Base-by-base conservation (phyloP, 1,140 invertebrate species). In the Tachypleus tridentatus region DNA sequence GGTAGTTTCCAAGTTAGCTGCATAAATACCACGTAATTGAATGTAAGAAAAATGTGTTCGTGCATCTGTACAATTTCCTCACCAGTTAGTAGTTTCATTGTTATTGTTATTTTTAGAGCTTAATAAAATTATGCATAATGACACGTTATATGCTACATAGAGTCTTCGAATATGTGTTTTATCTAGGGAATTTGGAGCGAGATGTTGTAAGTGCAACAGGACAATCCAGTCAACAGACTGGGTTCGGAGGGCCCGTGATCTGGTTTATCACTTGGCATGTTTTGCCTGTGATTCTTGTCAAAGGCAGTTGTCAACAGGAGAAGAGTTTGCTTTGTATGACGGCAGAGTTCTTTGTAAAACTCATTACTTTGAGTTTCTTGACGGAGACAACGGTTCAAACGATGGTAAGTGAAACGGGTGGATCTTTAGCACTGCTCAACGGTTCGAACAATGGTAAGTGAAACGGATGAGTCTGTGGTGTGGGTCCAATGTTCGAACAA, bases 231-330 rank as follows among this genome's bases (percentile, higher is more conserved):
- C 94, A 3, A 88, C 91, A 10, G 96, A 98, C 79, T 99, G 96
- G 96, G 94, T 99, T 68, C 81, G 96, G 64, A 86, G 93, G 76
- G 95, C 95, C 7, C 81, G 89, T 59, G 88, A 93, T 70, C 86
- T 92, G 74, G 89, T 98, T n/a, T 99, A 97, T 78, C 96, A 99
- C 78, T 80, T 99, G 74, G 95, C 96, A 3, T 99, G 96, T 80
- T 99, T 99, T 78, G 91, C 93, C 6, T 99, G 96, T 76, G 93
- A 97, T 76, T 88, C 89, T 57, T 99, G 96, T 77, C 94, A 96
- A 71, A 82, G 96, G 49, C 96, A 98, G 78, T 80, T 99, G 51
- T 93, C 89, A 53, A 98, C 95, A 0, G 95, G 95, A 0, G 96
- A 98, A 77, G 93, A 98, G 79, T 98, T 98, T 79, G 93, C 93